These are phyloP conservation scores for Belgica antarctica DNA, from an alignment of 2,888 invertebrate species.

Conservation along the genomic window DNA sequence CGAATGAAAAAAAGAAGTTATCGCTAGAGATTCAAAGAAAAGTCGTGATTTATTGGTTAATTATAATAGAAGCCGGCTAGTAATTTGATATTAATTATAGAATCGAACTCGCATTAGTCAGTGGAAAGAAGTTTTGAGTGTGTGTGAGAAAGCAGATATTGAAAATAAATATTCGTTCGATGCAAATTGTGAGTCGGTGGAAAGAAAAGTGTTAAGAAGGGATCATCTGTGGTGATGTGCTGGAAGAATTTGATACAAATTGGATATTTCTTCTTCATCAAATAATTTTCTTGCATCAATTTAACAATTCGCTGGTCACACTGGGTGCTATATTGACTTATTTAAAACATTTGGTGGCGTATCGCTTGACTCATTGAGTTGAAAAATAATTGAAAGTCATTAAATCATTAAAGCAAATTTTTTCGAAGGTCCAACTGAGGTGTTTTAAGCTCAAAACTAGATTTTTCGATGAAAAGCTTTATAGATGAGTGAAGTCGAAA, in stretches of 20 bases:
- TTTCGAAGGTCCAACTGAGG: slow-evolving; percentile 3
- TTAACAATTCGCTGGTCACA: background rate
- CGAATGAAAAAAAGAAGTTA: background rate
- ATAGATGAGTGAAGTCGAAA: too few species aligned
- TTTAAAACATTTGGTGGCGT: slow-evolving; percentile 26
- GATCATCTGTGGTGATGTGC: slow-evolving; percentile 23
- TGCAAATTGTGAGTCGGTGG: slow-evolving; percentile 24
- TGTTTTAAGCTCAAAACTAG: background rate
- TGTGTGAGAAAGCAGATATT: background rate
- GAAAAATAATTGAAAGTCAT: slow-evolving; percentile 19
- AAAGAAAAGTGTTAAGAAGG: slow-evolving; percentile 22
- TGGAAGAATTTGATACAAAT: background rate
- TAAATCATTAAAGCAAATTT: slow-evolving; percentile 21
- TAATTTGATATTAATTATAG: background rate
- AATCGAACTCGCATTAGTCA: background rate
- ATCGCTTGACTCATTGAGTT: background rate
- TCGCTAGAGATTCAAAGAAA: background rate
- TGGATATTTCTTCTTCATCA: background rate
- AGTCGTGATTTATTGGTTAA: slow-evolving; percentile 11
- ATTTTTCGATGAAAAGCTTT: background rate
- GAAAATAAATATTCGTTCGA: background rate
- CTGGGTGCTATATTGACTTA: slow-evolving; percentile 13
- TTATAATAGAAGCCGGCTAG: background rate
- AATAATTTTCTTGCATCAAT: background rate
- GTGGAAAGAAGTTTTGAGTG: background rate